Percentiles rank a stretch among this genome's conserved stretches.
Evolutionary conservation across 2,797 vertebrate genomes (phyloP).

Genomic region (Ciconia nigra): DNA sequence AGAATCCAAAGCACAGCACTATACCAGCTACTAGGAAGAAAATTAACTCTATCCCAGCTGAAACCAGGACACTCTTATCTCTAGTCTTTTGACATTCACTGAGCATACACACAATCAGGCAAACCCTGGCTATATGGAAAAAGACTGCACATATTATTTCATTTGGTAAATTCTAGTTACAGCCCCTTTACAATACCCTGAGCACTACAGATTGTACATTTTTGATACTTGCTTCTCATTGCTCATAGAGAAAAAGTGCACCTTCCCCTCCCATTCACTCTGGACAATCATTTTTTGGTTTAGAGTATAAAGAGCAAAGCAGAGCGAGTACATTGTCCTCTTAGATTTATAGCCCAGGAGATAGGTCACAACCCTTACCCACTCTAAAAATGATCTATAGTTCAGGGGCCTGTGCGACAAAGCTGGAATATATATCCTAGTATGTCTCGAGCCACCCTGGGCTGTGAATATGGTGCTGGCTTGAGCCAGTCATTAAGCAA

Average conservation of each 20-base stretch:
- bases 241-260: neutral
- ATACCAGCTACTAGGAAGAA: too few species aligned
- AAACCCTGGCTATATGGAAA: neutral
- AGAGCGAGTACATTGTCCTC: neutral
- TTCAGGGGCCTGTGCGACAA: neutral
- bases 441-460: neutral
- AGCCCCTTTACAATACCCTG: neutral
- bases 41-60: too few species aligned
- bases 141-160: neutral
- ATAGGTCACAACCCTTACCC: neutral
- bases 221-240: neutral
- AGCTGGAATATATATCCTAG: neutral
- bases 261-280: neutral
- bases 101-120: neutral
- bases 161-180: neutral
- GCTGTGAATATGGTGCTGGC: neutral
- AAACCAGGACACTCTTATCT: too few species aligned
- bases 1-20: too few species aligned
- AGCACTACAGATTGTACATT: neutral
- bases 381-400: constrained; percentile 39
- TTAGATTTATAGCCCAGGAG: constrained; percentile 42
- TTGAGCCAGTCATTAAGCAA: neutral
- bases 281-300: neutral
- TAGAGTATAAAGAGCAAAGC: neutral
- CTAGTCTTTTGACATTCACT: neutral